Evolutionary conservation across 2,797 vertebrate species (phyloP).

Genomic region (Mormyrus proboscirostris): DNA sequence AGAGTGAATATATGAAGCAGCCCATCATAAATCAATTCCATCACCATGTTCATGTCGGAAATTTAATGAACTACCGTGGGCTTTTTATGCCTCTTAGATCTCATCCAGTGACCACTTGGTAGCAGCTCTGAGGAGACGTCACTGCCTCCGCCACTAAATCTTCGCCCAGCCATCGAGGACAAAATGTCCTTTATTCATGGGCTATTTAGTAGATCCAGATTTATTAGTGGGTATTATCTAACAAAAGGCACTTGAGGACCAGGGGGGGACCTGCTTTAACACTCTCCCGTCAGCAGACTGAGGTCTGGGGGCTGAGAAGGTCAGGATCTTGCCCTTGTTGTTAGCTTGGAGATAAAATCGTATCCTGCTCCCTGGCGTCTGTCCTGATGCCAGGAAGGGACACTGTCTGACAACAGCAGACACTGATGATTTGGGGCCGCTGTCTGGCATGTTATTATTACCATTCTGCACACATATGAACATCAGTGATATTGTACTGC

Average conservation of each 20-base stretch:
- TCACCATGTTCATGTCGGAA: constrained; percentile 56
- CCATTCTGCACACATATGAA: background rate
- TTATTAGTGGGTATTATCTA: constrained; percentile 60
- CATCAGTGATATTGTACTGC: background rate
- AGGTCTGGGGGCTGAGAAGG: constrained; percentile 10
- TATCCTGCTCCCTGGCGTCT: background rate
- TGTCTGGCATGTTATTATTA: background rate
- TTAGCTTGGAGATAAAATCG: background rate
- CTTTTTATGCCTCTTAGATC: constrained; percentile 63
- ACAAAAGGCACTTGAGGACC: constrained; percentile 48
- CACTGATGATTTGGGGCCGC: background rate
- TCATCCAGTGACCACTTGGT: constrained; percentile 66
- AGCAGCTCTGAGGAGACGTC: constrained; percentile 62
- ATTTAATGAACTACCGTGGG: constrained; percentile 71
- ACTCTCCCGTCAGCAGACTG: constrained; percentile 7
- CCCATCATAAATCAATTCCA: constrained; percentile 58
- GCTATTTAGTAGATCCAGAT: constrained; percentile 68
- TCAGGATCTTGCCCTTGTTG: constrained; percentile 41
- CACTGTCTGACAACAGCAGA: background rate
- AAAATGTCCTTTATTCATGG: constrained; percentile 71
- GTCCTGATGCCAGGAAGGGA: background rate
- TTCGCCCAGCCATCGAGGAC: constrained; percentile 58
- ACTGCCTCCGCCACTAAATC: constrained; percentile 61
- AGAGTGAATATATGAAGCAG: constrained; percentile 56
- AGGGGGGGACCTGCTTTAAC: constrained; percentile 35